Conservation (phyloP, 2,797 vertebrate species). For the Toxotes lorentzi region DNA sequence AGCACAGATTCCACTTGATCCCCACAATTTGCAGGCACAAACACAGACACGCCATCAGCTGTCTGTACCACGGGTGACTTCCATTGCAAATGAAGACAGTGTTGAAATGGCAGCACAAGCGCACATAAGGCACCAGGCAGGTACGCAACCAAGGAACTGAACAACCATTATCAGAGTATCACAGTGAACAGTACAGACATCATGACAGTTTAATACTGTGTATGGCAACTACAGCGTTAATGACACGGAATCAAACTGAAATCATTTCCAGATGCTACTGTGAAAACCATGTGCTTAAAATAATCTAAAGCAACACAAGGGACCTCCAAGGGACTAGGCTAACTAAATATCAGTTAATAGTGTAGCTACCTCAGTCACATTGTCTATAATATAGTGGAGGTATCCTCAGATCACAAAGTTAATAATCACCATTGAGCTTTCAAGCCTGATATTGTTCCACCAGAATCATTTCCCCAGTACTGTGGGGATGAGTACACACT, state of each 20-base stretch:
- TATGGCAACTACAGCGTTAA: not conserved
- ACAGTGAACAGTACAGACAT: not conserved
- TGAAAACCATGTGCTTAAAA: not conserved
- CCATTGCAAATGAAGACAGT: not conserved
- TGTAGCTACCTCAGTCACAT: not conserved
- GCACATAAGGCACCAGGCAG: not conserved
- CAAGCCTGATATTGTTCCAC: not conserved
- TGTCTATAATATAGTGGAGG: not conserved
- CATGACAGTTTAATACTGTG: not conserved
- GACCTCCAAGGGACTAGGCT: not conserved
- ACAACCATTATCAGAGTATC: not conserved
- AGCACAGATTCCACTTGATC: conserved; percentile 1
- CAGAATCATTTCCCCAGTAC: too few relatives aligned
- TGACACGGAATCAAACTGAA: not conserved
- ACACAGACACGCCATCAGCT: not conserved
- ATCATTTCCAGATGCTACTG: not conserved
- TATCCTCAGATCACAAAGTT: too few relatives aligned
- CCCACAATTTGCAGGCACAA: conserved; percentile 5
- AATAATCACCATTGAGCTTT: too few relatives aligned
- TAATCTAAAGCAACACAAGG: too few relatives aligned
- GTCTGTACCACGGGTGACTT: not conserved
- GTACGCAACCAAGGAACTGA: not conserved
- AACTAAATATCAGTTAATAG: not conserved
- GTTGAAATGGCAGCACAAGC: not conserved
- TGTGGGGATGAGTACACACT: not conserved